A percentile compares a stretch with the other conserved stretches of the same genome.
Evolutionary conservation across 2,113 vertebrate species (phyloP).

Genomic region (Entomyzon cyanotis): DNA sequence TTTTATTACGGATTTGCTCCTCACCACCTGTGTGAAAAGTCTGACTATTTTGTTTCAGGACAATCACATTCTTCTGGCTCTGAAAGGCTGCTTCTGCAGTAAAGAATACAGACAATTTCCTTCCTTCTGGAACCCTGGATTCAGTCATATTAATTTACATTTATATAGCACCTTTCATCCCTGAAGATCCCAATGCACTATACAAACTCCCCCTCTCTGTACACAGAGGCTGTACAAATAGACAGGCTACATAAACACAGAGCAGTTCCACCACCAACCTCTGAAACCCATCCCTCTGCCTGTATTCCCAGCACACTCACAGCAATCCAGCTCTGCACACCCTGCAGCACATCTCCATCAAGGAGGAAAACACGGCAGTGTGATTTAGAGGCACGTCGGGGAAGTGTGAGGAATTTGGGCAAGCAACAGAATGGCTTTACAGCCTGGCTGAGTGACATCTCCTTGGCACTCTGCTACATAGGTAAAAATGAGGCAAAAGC

Average conservation of each 20-base stretch:
- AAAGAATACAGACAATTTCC: background rate
- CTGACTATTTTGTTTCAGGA: background rate
- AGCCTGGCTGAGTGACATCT: background rate
- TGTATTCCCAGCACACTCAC: background rate
- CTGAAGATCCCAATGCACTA: background rate
- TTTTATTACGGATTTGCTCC: background rate
- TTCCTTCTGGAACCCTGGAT: background rate
- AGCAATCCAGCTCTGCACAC: background rate
- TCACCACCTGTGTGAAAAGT: background rate
- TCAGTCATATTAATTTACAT: slow-evolving; percentile 16
- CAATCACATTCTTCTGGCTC: background rate
- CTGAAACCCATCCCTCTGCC: background rate
- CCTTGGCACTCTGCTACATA: background rate
- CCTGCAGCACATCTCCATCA: background rate
- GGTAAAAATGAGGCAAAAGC: background rate
- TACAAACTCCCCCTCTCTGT: background rate
- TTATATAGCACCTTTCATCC: slow-evolving; percentile 30
- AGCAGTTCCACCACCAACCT: background rate
- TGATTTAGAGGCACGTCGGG: background rate
- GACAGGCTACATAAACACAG: background rate
- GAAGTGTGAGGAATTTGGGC: background rate
- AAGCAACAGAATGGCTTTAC: background rate
- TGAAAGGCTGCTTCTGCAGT: background rate
- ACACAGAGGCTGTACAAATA: background rate
- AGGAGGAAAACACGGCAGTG: background rate